Percentiles rank a stretch among this genome's conserved stretches.
Evolutionary conservation across 1,140 invertebrate genomes (phyloP).

Genomic region (Diachasmimorpha longicaudata): DNA sequence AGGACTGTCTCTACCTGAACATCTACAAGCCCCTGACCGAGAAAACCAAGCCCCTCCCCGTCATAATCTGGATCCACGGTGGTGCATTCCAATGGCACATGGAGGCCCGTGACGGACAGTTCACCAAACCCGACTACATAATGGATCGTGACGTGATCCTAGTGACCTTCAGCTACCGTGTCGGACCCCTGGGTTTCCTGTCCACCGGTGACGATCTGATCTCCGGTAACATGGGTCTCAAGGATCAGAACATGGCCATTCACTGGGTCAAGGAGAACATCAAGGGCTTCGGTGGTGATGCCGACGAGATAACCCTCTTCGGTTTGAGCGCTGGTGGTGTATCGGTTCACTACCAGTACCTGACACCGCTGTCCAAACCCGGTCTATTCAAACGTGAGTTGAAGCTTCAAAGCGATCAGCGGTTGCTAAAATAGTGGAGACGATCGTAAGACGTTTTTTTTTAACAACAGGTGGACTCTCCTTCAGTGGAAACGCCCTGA

Average conservation of each 20-base stretch:
- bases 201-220: slow-evolving; percentile 64
- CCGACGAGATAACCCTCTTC: slow-evolving; percentile 60
- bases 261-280: slow-evolving; percentile 68
- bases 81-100: slow-evolving; percentile 56
- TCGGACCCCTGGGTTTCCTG: slow-evolving; percentile 67
- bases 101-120: slow-evolving; percentile 47
- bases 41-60: slow-evolving; percentile 36
- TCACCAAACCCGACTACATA: slow-evolving; percentile 63
- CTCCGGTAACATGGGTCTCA: slow-evolving; percentile 69
- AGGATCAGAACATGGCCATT: slow-evolving; percentile 68
- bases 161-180: slow-evolving; percentile 71
- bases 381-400: slow-evolving; percentile 59
- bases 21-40: slow-evolving; percentile 62
- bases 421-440: neutral
- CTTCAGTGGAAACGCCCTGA: slow-evolving; percentile 77
- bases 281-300: slow-evolving; percentile 63
- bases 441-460: neutral
- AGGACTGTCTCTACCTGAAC: slow-evolving; percentile 70
- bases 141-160: slow-evolving; percentile 69
- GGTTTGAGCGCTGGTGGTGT: slow-evolving; percentile 65
- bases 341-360: slow-evolving; percentile 69
- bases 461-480: slow-evolving; percentile 74
- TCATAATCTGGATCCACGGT: slow-evolving; percentile 56
- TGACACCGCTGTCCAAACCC: slow-evolving; percentile 55
- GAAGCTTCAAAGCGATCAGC: neutral